These are phyloP conservation scores for Erebia ligea DNA, from an alignment of 2,888 invertebrate genomes.

Conservation along the genomic window DNA sequence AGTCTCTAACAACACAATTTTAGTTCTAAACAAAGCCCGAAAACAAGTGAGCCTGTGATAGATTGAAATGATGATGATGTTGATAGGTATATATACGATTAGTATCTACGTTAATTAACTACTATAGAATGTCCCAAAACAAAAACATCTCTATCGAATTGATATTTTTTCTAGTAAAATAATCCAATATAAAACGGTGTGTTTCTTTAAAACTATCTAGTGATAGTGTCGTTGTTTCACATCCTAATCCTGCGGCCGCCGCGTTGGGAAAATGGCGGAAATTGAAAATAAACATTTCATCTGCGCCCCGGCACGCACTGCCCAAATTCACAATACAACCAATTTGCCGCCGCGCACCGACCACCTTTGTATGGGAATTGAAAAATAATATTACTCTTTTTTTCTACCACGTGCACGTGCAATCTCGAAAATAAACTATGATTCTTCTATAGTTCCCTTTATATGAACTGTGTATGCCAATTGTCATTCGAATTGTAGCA, in stretches of 20 bases:
- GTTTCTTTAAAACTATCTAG: constrained; percentile 43
- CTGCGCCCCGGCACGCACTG: constrained; percentile 81
- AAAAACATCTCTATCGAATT: background rate
- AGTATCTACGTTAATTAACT: background rate
- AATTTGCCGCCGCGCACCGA: constrained; percentile 78
- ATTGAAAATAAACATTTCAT: constrained; percentile 84
- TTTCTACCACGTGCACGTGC: constrained; percentile 68
- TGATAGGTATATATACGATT: background rate
- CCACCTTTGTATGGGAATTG: constrained; percentile 83
- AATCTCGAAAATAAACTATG: constrained; percentile 79
- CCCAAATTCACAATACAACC: constrained; percentile 83
- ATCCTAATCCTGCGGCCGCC: constrained; percentile 76
- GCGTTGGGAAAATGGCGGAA: constrained; percentile 79
- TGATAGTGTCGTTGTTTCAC: constrained; percentile 61
- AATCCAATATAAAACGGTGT: constrained; percentile 22
- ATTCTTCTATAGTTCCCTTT: constrained; percentile 47
- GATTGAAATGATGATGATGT: no score
- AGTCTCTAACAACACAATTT: no score
- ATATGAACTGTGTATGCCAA: constrained; percentile 19
- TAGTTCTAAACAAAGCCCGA: no score
- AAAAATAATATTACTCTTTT: constrained; percentile 82
- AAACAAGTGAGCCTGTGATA: no score
- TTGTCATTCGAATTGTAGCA: constrained; percentile 25
- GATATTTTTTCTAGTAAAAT: background rate
- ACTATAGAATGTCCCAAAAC: background rate